These are phyloP conservation scores for Drosophila takahashii DNA, from an alignment of 1,140 invertebrate species.

Conservation along the genomic window DNA sequence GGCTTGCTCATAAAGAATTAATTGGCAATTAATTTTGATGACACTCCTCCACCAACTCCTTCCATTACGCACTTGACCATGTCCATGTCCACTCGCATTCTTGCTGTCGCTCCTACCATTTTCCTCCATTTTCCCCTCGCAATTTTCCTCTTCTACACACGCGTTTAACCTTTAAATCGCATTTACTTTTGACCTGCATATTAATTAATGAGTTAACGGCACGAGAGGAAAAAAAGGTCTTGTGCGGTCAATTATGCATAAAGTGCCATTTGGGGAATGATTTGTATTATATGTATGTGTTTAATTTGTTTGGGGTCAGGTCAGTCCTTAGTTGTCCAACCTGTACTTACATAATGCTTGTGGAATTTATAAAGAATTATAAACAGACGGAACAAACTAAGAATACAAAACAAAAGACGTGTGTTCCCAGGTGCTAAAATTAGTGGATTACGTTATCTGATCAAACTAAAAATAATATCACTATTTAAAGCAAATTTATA, in stretches of 20 bases:
- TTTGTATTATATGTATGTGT: conserved; percentile 39
- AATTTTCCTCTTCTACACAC: conserved; percentile 11
- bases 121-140: not conserved
- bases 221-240: conserved; percentile 45
- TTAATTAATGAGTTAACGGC: conserved; percentile 60
- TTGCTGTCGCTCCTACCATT: conserved; percentile 27
- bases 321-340: conserved; percentile 1
- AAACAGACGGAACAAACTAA: too few species aligned
- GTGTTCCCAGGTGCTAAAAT: not conserved
- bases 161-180: conserved; percentile 47
- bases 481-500: too few species aligned
- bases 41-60: conserved; percentile 27
- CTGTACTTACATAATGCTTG: conserved; percentile 27
- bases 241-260: conserved; percentile 68
- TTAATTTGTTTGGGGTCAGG: conserved; percentile 4
- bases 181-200: conserved; percentile 66
- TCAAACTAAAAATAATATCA: not conserved
- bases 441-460: not conserved
- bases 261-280: conserved; percentile 58
- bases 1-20: conserved; percentile 65
- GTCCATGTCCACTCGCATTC: conserved; percentile 44
- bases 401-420: too few species aligned
- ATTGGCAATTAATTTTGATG: conserved; percentile 72
- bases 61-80: conserved; percentile 42
- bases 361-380: too few species aligned